Conservation (phyloP, 2,888 invertebrate species). For the Amphipoea lucens region DNA sequence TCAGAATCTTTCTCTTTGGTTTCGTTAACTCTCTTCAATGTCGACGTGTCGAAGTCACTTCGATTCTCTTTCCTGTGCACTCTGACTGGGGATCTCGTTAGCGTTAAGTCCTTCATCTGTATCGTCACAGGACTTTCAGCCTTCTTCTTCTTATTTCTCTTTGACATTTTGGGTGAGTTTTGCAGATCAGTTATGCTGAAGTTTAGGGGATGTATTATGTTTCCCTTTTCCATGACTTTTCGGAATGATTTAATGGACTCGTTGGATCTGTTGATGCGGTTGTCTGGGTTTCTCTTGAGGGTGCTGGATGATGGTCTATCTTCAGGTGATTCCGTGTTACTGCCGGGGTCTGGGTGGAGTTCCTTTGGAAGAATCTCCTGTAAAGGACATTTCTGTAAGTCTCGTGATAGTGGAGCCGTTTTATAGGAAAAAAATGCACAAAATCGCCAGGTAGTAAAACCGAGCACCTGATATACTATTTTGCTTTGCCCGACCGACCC, state of each 20-base stretch:
- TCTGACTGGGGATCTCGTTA: constrained; percentile 82
- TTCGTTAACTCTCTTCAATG: constrained; percentile 91
- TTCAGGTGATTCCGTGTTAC: constrained; percentile 92
- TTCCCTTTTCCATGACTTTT: constrained; percentile 82
- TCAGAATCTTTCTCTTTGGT: constrained; percentile 91
- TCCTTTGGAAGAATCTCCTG: constrained; percentile 89
- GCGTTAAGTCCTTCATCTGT: constrained; percentile 85
- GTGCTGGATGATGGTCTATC: constrained; percentile 88
- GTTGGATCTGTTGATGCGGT: constrained; percentile 79
- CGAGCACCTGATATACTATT: neutral
- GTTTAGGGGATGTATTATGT: constrained; percentile 88
- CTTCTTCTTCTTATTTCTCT: constrained; percentile 81
- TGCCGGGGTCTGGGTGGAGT: constrained; percentile 90
- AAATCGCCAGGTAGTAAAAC: neutral
- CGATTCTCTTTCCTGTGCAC: constrained; percentile 80
- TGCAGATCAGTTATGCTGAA: constrained; percentile 88
- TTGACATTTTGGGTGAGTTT: constrained; percentile 82
- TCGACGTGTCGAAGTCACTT: constrained; percentile 80
- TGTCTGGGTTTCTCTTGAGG: constrained; percentile 78
- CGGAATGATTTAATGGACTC: constrained; percentile 83
- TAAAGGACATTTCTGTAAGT: constrained; percentile 33
- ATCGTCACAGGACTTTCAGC: constrained; percentile 79
- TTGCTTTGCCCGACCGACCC: too few relatives aligned
- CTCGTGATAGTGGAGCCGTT: neutral
- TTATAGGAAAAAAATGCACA: neutral